These are phyloP conservation scores for Dromaius novaehollandiae DNA, from an alignment of 2,113 vertebrate species.

Conservation along the genomic window DNA sequence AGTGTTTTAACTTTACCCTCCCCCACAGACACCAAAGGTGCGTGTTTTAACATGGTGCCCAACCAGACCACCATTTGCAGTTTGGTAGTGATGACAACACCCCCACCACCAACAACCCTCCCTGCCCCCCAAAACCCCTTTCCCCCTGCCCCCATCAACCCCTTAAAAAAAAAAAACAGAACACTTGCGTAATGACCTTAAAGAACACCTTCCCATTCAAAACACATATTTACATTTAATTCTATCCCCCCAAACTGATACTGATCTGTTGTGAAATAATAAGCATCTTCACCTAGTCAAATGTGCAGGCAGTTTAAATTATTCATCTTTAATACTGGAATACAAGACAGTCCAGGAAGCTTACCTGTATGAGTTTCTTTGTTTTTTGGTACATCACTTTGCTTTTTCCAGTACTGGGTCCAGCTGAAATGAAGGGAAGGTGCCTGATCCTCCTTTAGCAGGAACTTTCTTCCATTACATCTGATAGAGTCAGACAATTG, in stretches of 20 bases:
- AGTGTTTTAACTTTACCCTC: neutral
- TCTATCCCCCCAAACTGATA: neutral
- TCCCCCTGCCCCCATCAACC: neutral
- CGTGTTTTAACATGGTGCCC: neutral
- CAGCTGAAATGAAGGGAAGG: constrained; percentile 74
- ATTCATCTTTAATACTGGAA: neutral
- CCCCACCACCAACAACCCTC: too few relatives aligned
- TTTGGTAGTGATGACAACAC: neutral
- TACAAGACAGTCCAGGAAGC: neutral
- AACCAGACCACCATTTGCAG: neutral
- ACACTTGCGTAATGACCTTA: neutral
- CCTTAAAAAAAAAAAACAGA: neutral
- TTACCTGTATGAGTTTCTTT: constrained; percentile 97
- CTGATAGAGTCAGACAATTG: constrained; percentile 63
- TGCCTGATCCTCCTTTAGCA: constrained; percentile 76
- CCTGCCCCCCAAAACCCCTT: neutral
- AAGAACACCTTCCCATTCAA: neutral
- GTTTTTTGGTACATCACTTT: constrained; percentile 86
- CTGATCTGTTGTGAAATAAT: neutral
- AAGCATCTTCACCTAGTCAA: neutral
- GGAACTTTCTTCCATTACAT: constrained; percentile 71
- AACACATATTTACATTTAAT: neutral
- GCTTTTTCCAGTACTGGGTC: constrained; percentile 80
- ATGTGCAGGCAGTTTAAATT: neutral
- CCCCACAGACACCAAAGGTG: neutral